Conservation (phyloP, 2,888 invertebrate genomes). For the Pandemis cinnamomeana region DNA sequence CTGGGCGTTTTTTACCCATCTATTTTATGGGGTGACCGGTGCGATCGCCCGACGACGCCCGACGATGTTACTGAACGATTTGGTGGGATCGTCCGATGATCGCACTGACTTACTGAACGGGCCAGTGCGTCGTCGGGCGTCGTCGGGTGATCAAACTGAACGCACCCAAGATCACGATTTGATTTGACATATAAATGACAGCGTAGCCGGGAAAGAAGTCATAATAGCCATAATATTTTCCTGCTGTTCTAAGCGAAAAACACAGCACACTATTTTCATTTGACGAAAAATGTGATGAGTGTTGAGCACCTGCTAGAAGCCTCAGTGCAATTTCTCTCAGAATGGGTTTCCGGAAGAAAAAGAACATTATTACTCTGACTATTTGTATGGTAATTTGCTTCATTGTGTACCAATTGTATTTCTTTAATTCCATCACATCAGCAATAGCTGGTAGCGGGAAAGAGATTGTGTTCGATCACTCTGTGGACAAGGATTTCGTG, state of each 20-base stretch:
- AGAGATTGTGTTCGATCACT: slow-evolving; percentile 61
- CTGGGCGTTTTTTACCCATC: no score
- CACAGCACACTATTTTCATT: background rate
- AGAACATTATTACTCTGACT: slow-evolving; percentile 70
- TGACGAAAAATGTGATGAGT: slow-evolving; percentile 21
- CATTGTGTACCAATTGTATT: slow-evolving; percentile 76
- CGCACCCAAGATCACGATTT: background rate
- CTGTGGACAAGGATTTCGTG: slow-evolving; percentile 52
- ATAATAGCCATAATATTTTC: slow-evolving; percentile 4
- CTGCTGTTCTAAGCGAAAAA: background rate
- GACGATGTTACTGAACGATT: no score
- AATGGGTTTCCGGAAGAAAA: slow-evolving; percentile 75
- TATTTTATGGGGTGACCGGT: no score
- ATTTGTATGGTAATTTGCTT: slow-evolving; percentile 67
- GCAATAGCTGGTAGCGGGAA: slow-evolving; percentile 57
- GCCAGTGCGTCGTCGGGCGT: no score
- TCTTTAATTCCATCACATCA: slow-evolving; percentile 71
- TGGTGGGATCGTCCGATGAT: no score
- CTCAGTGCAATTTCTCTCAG: background rate
- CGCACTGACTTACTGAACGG: no score
- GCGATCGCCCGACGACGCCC: no score
- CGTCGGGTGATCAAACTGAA: no score
- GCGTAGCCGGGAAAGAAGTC: background rate
- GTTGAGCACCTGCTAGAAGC: background rate
- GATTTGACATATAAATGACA: slow-evolving; percentile 3